Conservation (phyloP, 37 sponge, comb jelly and placozoan genomes). For the Geodia barretti region DNA sequence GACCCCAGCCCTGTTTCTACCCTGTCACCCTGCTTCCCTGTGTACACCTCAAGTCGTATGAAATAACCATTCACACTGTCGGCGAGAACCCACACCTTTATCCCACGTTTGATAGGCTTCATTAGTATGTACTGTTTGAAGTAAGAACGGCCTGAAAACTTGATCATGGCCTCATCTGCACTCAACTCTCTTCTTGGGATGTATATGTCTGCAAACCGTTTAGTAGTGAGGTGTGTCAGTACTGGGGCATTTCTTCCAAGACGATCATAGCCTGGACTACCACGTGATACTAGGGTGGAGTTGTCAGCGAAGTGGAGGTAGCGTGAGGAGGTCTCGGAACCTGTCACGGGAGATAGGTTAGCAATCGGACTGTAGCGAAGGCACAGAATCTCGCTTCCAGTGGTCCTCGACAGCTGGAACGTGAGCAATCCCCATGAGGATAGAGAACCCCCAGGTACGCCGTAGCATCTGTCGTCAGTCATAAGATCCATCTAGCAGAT, state of each 20-base stretch:
- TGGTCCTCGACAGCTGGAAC: no score
- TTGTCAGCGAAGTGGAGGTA: slow-evolving; percentile 51
- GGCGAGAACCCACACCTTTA: slow-evolving; percentile 3
- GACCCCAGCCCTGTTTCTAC: background rate
- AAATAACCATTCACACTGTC: background rate
- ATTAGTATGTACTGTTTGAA: background rate
- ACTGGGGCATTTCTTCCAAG: no score
- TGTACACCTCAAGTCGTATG: background rate
- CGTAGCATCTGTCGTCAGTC: no score
- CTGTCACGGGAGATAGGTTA: background rate
- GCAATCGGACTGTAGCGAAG: slow-evolving; percentile 25
- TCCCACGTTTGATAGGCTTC: background rate
- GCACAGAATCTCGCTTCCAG: background rate
- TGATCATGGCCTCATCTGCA: no score
- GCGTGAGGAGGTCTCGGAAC: slow-evolving; percentile 17
- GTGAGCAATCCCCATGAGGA: no score
- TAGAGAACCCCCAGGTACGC: no score
- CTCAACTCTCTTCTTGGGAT: no score
- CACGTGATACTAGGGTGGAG: no score
- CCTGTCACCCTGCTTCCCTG: background rate
- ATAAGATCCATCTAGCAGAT: no score
- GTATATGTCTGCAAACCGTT: background rate
- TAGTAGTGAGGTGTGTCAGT: background rate
- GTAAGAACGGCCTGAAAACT: background rate
- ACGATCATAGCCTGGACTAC: no score